Base-by-base conservation (phyloP, 2,888 invertebrate species). In the Cryptocephalus moraei region DNA sequence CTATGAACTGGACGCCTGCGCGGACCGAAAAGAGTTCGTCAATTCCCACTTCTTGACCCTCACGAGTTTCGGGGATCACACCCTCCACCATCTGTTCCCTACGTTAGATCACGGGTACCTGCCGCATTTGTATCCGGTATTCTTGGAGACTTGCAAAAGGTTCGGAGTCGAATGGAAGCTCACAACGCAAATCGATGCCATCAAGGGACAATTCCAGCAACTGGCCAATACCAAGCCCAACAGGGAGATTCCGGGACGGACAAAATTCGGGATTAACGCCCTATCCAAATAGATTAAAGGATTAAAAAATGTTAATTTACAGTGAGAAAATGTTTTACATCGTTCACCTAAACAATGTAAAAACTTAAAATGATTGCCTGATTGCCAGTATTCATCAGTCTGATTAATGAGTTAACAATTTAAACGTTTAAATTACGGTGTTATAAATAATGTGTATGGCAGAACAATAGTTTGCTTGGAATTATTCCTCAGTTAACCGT, bases 31-130 rank as follows among this genome's bases (percentile, higher is more conserved):
- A 13, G 82, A 86, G 52, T 73, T 82, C 49, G 79, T 79, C 9
- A 78, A 80, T 10, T 80, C 78, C 39, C 76, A 79, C 51, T 82
- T 85, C 62, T 69, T 84, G 51, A 78, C 80, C 1, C 65, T 89
- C 45, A 83, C 84, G 0, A 76, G 81, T 50, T 90, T 87, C 59
- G 90, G 90, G 0, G 81, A 85, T 49, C 91, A 91, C 62, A 75
- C 77, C 0, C 70, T 90, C 1, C 90, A 91, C 65, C 91, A 91
- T 67, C 71, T 90, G 13, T 83, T 90, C 57, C 90, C 90, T 0
- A 84, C 87, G 0, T 59, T 91, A 33, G 90, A 90, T 64, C 89
- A 90, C 59, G 81, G 79, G 0, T 77, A 82, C 48, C 67, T 91
- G 10, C 76, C 78, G 8, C 75, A 80, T 43, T 70, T 89, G 4